A percentile compares a stretch with the other conserved stretches of the same genome.
phyloP scores from a whole-genome alignment of 2,888 invertebrate genomes.

The Brachypalpus laphriformis region DNA sequence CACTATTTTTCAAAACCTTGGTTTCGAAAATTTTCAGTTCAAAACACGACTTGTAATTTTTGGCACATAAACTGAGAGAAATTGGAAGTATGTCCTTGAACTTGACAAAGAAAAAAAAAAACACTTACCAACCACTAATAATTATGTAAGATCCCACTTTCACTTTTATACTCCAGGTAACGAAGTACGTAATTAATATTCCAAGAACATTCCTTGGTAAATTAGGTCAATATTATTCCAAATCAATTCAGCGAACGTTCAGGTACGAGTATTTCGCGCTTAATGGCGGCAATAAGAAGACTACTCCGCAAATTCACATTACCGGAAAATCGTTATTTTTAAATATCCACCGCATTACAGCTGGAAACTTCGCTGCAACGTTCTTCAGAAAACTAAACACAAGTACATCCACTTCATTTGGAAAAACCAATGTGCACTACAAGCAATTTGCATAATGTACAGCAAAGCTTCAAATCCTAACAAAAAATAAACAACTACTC shows the following conservation, averaged over 20 bases:
- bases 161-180: too few species aligned
- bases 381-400: conserved; percentile 45
- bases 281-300: neutral
- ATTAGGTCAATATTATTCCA: neutral
- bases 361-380: conserved; percentile 7
- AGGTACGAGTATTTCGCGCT: neutral
- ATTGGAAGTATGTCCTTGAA: neutral
- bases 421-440: conserved; percentile 30
- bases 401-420: conserved; percentile 15
- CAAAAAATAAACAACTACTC: conserved; percentile 3
- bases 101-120: too few species aligned
- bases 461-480: neutral
- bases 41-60: neutral
- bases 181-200: too few species aligned
- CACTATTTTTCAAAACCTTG: too few species aligned
- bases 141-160: neutral
- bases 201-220: neutral
- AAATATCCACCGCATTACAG: neutral
- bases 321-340: conserved; percentile 55
- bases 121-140: neutral
- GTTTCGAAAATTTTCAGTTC: too few species aligned
- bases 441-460: conserved; percentile 43
- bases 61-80: neutral
- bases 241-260: conserved; percentile 9
- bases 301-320: conserved; percentile 16